Evolutionary conservation across 2,888 invertebrate species (phyloP), one percentile per base, ranked within the genome.

Genomic region (Seladonia tumulorum): DNA sequence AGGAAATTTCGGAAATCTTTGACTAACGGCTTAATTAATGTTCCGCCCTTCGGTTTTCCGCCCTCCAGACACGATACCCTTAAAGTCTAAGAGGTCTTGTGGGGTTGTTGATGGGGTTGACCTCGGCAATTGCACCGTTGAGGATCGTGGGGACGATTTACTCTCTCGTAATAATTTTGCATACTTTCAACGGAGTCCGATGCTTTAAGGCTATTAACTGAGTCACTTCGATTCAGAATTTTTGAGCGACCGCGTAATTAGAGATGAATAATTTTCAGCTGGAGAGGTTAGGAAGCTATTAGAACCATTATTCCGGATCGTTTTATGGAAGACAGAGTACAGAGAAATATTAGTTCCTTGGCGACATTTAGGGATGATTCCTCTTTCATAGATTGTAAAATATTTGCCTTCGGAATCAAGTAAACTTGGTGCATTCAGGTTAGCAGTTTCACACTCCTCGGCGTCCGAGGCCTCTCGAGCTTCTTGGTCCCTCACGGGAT

Each of bases 1-100:
- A 63, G 35, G 63, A 79, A 83, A 83, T 83, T 85, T 79, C 47
- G 78, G 42, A 83, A 66, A 83, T 77, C 83, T 76, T 82, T 82
- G 57, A 49, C 68, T 57, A 60, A 66, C 74, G 57, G 72, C 39
- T 85, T 72, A 75, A 83, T 79, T 83, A 85, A 79, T 79, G 63
- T 85, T 70, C 29, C 29, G 77, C 49, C 63, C 63, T 71, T 63
- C 12, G 39, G 45, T 72, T 71, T 53, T 14, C 25, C 53, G 63
- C 39, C 39, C 45, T 25, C 35, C 14, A 14, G 68, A 45, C 49
- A 14, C 49, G 29, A 66, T 72, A 45, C 14, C 60, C 60, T 60
- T 25, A 5, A 25, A 25, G 14, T 60, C 25, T 60, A 25, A 25
- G 25, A 8, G 25, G 22, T 25, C 14, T 60, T n/a, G 25, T 14